A percentile compares a stretch with the other conserved stretches of the same genome.
Conservation (phyloP, 1,140 invertebrate genomes). For the Bombus vancouverensis region DNA sequence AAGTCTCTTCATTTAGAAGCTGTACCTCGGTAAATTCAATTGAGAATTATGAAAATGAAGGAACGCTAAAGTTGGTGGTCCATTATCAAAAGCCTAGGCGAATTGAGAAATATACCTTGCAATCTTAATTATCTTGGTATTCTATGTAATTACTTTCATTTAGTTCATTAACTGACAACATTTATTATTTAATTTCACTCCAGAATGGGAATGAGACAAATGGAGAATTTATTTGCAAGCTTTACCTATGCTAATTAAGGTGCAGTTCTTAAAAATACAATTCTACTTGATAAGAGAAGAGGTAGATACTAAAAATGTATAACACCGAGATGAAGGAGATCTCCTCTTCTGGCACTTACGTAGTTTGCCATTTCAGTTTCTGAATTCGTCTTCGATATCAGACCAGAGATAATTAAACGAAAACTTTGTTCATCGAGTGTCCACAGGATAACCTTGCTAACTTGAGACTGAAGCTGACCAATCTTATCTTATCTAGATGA, state of each 20-base stretch:
- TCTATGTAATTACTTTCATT: not conserved
- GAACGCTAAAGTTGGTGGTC: not conserved
- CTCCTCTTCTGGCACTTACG: not conserved
- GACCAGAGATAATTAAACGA: constrained; percentile 47
- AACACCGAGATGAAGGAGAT: not conserved
- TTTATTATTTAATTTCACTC: not conserved
- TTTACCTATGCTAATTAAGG: too few relatives aligned
- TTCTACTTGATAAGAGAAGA: too few relatives aligned
- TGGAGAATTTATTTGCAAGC: not conserved
- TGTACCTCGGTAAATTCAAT: not conserved
- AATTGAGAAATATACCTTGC: not conserved
- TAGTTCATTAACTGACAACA: not conserved
- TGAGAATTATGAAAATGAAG: not conserved
- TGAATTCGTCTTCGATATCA: not conserved
- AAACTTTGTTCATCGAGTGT: constrained; percentile 63
- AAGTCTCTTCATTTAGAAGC: not conserved
- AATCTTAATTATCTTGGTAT: not conserved
- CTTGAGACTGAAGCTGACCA: constrained; percentile 18
- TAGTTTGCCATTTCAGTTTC: not conserved
- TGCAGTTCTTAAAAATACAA: too few relatives aligned
- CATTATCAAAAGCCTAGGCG: not conserved
- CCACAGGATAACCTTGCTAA: constrained; percentile 26
- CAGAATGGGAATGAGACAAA: not conserved
- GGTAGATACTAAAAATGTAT: not conserved
- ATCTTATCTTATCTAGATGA: constrained; percentile 23